These are phyloP conservation scores for Ceratitis capitata DNA, from an alignment of 1,140 invertebrate genomes.

Conservation along the genomic window DNA sequence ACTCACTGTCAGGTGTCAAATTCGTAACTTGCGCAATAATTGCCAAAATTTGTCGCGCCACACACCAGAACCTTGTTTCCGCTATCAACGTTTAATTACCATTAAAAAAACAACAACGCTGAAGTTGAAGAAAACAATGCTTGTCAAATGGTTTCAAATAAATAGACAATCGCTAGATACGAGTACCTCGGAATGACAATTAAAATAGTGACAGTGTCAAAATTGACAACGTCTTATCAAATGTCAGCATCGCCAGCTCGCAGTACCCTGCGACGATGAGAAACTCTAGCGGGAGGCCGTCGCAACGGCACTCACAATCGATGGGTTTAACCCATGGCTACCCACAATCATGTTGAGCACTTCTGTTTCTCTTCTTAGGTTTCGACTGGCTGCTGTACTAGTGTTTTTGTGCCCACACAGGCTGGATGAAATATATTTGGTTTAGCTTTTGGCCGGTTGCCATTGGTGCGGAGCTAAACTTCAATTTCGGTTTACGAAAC, in stretches of 20 bases:
- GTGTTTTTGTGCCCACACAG: neutral
- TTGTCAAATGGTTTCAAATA: neutral
- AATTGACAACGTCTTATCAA: constrained; percentile 39
- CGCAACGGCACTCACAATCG: neutral
- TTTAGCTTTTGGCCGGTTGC: neutral
- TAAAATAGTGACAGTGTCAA: constrained; percentile 38
- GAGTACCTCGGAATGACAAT: constrained; percentile 40
- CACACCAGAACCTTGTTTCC: constrained; percentile 18
- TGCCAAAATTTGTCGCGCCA: constrained; percentile 21
- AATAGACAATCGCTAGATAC: too few relatives aligned
- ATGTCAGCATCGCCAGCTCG: constrained; percentile 37
- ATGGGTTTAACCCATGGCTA: neutral
- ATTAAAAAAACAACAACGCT: neutral
- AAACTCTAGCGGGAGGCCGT: neutral
- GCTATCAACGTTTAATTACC: constrained; percentile 12
- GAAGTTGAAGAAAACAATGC: neutral
- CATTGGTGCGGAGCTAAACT: neutral
- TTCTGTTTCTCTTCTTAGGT: neutral
- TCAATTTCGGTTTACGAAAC: neutral
- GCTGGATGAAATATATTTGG: neutral
- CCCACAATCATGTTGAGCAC: neutral
- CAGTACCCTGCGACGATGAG: neutral
- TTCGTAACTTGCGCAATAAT: neutral
- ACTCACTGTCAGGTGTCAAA: neutral
- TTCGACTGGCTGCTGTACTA: neutral